Percentiles rank a stretch among this genome's conserved stretches.
Conservation (phyloP, 2,113 vertebrate species). For the Otus sunia region DNA sequence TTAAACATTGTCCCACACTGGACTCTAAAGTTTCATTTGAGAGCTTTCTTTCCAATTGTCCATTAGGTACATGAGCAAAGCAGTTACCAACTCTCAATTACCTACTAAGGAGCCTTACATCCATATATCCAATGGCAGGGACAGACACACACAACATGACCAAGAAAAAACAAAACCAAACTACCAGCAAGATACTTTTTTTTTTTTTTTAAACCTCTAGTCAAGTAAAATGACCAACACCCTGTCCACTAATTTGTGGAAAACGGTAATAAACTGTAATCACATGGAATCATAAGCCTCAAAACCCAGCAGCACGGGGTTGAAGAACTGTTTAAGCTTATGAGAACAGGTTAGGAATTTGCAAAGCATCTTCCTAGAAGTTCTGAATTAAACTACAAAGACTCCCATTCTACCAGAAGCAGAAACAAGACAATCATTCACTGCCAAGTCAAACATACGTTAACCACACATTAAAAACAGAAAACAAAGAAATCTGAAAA, state of each 20-base stretch:
- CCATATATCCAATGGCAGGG: not conserved
- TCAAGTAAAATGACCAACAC: not conserved
- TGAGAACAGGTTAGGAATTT: not conserved
- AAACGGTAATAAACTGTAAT: not conserved
- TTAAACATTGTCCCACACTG: not conserved
- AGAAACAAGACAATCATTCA: not conserved
- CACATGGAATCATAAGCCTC: not conserved
- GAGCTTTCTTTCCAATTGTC: not conserved
- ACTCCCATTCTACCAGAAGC: not conserved
- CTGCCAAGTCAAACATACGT: not conserved
- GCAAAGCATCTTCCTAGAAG: not conserved
- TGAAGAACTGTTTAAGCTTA: not conserved
- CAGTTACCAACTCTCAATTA: not conserved
- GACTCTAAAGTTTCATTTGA: not conserved
- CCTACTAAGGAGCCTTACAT: not conserved
- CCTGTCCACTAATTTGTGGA: not conserved
- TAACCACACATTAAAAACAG: not conserved
- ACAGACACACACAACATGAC: not conserved
- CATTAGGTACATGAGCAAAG: rapidly evolving
- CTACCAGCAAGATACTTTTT: not conserved
- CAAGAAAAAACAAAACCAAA: not conserved
- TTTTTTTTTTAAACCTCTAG: not conserved
- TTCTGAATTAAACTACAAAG: not conserved
- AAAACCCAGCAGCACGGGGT: not conserved
- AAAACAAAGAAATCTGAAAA: not conserved